These are phyloP conservation scores for Theropithecus gelada DNA, from an alignment of 2,113 vertebrate genomes.

Conservation along the genomic window DNA sequence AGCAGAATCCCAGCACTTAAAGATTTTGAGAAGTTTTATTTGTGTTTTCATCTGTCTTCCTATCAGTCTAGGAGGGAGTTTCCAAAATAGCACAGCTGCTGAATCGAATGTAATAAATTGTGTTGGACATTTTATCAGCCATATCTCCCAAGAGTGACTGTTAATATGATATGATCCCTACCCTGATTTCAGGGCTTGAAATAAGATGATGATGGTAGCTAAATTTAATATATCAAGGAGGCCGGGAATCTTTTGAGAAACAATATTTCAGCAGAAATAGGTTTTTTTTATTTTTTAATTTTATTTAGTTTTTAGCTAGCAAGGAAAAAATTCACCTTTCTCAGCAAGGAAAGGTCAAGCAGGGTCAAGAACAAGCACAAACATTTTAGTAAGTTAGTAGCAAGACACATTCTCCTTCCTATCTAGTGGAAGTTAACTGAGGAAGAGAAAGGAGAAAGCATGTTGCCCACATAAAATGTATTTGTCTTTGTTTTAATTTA, in stretches of 20 bases:
- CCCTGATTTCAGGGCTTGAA: conserved; percentile 45
- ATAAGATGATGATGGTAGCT: conserved; percentile 36
- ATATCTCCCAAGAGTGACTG: conserved; percentile 26
- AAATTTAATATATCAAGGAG: conserved; percentile 35
- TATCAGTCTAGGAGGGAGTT: background rate
- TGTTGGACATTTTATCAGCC: conserved; percentile 60
- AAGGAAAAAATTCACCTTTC: conserved; percentile 7
- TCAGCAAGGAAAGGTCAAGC: background rate
- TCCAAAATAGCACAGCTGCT: conserved; percentile 55
- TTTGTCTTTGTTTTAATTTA: background rate
- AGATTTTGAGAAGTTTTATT: conserved; percentile 46
- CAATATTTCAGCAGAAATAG: background rate
- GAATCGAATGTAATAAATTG: conserved; percentile 57
- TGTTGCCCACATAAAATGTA: background rate
- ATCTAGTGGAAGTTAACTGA: background rate
- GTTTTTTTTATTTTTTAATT: conserved; percentile 46
- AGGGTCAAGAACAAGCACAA: background rate
- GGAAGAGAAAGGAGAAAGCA: background rate
- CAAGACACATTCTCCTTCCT: background rate
- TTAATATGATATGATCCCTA: conserved; percentile 56
- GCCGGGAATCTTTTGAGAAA: conserved; percentile 2
- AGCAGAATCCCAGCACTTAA: background rate
- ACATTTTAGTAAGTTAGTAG: background rate
- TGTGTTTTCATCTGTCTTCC: background rate
- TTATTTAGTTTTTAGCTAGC: background rate